Base-by-base conservation (phyloP, 1,140 invertebrate genomes). In the Drosophila repleta region DNA sequence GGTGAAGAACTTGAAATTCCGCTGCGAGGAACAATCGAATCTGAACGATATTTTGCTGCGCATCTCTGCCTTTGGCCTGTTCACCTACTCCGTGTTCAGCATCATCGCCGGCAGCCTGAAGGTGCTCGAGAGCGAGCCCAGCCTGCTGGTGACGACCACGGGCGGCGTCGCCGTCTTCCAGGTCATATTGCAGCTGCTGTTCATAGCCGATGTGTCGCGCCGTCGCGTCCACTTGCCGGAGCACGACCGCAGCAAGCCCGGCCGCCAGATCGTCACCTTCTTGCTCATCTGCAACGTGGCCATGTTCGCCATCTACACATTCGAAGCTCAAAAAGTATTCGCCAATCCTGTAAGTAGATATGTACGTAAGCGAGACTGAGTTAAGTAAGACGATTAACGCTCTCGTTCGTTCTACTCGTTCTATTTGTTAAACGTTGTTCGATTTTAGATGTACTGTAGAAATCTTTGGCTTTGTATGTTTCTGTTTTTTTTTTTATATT, bases 281-380 rank as follows among this genome's bases (percentile, higher is more conserved):
- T 93, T 99, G 45, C 94, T 99, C 15, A 97, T 99, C 88, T 97
- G 96, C 92, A 99, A 99, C 92, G 94, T 98, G 57, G 97, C 97
- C 70, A 97, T 98, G 96, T 98, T 97, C 96, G 95, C 97, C 64
- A 97, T 98, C 87, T 97, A 98, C 91, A 99, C 98, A 32, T 98
- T 99, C 91, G 98, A 99, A 93, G 96, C 96, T 70, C 96, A 98
- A 93, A 98, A 97, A 93, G 97, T 97, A 57, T 95, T 96, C 79
- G 96, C 96, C 65, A 97, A 97, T 93, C 97, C 97, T 65, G 96
- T 98, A 92, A 92, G 91, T 91, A 91, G 89, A 90, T 90, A 91
- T 91, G 90, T 90, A 91, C 89, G 90, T 91, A 88, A 90, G 84
- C 90, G 84, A 90, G 90, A 91, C 84, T 79, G 83, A 88, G 83